A percentile compares a stretch with the other conserved stretches of the same genome.
Evolutionary conservation across 92 coral and sea anemone species (phyloP).

Genomic region (Epizoanthus stellaris): DNA sequence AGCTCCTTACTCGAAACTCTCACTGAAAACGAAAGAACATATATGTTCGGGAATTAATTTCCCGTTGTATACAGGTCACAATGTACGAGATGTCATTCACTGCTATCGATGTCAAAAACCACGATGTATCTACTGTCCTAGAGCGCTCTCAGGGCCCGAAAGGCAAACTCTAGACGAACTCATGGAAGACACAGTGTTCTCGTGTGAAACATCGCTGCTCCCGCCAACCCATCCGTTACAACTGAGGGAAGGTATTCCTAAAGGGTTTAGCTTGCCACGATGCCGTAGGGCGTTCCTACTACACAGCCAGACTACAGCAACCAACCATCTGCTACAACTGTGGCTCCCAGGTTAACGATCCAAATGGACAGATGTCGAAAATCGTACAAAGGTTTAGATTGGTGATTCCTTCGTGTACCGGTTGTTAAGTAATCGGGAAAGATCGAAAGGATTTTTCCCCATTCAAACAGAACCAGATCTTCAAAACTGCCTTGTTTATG

Average conservation of each 20-base stretch:
- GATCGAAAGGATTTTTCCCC: too few species aligned
- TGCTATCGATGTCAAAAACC: conserved; percentile 83
- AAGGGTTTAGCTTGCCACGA: conserved; percentile 48
- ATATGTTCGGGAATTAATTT: neutral
- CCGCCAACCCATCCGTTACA: conserved; percentile 66
- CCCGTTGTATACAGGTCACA: conserved; percentile 58
- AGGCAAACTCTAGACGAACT: conserved; percentile 57
- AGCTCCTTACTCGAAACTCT: neutral
- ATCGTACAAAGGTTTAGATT: too few species aligned
- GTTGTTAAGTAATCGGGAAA: too few species aligned
- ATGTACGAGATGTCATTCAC: conserved; percentile 57
- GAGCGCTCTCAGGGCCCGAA: conserved; percentile 57
- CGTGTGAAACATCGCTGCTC: conserved; percentile 66
- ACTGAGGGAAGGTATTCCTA: conserved; percentile 60
- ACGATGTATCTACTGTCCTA: conserved; percentile 73
- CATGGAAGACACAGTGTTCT: conserved; percentile 50
- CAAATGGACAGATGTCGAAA: neutral
- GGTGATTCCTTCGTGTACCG: too few species aligned
- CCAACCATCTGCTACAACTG: conserved; percentile 50
- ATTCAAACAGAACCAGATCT: too few species aligned
- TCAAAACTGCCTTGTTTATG: too few species aligned
- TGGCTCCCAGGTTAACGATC: conserved; percentile 9
- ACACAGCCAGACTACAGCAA: conserved; percentile 17
- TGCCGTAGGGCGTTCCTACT: conserved; percentile 53
- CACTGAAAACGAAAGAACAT: neutral